Evolutionary conservation across 2,113 vertebrate species (phyloP).

Genomic region (Galbula dea): DNA sequence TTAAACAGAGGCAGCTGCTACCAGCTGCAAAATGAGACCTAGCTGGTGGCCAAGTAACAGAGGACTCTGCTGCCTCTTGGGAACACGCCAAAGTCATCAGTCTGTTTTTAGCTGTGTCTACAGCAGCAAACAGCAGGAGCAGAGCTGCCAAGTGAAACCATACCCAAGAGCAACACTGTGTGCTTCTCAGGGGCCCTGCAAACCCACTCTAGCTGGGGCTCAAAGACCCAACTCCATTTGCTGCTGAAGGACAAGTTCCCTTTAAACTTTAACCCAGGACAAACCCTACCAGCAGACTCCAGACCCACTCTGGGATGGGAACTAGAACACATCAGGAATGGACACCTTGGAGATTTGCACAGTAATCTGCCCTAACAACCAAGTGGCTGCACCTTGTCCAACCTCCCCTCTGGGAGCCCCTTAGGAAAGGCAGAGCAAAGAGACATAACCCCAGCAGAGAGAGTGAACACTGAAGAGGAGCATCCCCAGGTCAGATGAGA

Average conservation of each 20-base stretch:
- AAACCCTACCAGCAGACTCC: background rate
- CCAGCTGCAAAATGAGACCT: background rate
- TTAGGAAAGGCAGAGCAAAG: background rate
- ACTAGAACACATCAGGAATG: rapidly evolving
- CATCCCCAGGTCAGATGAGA: background rate
- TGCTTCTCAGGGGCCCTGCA: background rate
- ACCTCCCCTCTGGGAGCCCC: background rate
- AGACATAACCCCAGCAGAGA: background rate
- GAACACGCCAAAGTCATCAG: background rate
- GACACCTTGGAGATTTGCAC: background rate
- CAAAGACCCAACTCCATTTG: background rate
- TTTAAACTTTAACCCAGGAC: background rate
- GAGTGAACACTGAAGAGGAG: background rate
- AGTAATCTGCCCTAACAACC: background rate
- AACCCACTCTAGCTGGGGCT: background rate
- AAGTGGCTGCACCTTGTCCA: background rate
- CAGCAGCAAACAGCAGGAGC: background rate
- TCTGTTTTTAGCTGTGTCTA: background rate
- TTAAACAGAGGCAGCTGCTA: background rate
- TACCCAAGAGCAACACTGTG: background rate
- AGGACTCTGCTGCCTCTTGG: background rate
- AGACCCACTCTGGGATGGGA: background rate
- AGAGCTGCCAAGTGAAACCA: background rate
- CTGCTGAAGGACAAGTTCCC: background rate
- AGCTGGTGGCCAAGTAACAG: background rate